These are phyloP conservation scores for Melanophora roralis DNA, from an alignment of 2,888 invertebrate species.

Conservation along the genomic window DNA sequence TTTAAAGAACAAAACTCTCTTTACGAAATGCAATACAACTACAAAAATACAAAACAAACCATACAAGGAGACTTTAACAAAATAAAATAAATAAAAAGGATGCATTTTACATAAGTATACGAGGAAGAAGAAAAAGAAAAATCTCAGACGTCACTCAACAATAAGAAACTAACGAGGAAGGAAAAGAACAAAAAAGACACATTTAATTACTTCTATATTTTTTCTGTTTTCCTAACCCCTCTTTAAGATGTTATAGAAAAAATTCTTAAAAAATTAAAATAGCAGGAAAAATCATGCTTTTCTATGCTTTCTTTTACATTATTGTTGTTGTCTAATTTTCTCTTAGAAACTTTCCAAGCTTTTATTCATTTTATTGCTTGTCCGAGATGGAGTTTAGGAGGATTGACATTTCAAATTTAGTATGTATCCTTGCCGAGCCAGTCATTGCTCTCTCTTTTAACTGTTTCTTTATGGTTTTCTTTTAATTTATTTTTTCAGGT, in stretches of 20 bases:
- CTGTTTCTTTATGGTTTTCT: conserved; percentile 11
- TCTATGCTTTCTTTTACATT: neutral
- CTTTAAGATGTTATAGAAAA: neutral
- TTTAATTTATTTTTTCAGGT: neutral
- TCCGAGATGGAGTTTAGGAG: neutral
- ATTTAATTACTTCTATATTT: conserved; percentile 36
- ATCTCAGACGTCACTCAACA: conserved; percentile 26
- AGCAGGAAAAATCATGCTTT: conserved; percentile 15
- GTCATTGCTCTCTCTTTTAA: conserved; percentile 56
- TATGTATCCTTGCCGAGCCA: conserved; percentile 52
- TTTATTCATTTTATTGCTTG: neutral
- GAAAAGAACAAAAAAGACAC: neutral
- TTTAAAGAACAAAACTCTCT: conserved; percentile 24
- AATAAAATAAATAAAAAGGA: conserved; percentile 10
- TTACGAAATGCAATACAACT: conserved; percentile 31
- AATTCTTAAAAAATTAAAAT: neutral
- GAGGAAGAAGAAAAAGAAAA: conserved; percentile 3
- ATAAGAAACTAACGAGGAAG: conserved; percentile 13
- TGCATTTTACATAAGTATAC: conserved; percentile 2
- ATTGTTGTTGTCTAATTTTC: conserved; percentile 13
- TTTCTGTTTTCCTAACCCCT: neutral
- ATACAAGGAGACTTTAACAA: conserved; percentile 37
- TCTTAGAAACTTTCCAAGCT: conserved; percentile 2
- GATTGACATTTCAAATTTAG: neutral
- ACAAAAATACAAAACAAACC: conserved; percentile 24